Evolutionary conservation across 1,140 invertebrate genomes (phyloP).

Genomic region (Antheraea pernyi): DNA sequence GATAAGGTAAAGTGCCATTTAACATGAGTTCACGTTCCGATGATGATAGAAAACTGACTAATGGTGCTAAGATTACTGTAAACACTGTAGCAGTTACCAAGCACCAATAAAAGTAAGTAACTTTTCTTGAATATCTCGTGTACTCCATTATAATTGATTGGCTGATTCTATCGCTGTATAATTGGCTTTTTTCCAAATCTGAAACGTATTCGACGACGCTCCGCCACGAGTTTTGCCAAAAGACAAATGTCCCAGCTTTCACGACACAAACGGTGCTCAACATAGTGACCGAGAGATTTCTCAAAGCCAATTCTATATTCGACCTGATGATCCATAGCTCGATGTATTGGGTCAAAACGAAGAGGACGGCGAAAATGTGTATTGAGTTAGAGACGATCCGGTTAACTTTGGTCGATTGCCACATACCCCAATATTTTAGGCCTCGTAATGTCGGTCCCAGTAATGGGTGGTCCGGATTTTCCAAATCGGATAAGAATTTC

Average conservation of each 20-base stretch:
- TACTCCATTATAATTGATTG: constrained; percentile 42
- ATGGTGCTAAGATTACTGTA: constrained; percentile 55
- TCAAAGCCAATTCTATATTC: constrained; percentile 44
- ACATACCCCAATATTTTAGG: constrained; percentile 53
- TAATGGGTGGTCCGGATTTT: constrained; percentile 44
- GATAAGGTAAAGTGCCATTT: constrained; percentile 44
- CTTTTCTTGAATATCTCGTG: constrained; percentile 51
- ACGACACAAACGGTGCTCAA: constrained; percentile 56
- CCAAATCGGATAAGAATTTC: constrained; percentile 21
- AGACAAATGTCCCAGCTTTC: constrained; percentile 54
- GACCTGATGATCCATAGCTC: constrained; percentile 56
- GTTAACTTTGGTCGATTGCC: constrained; percentile 35
- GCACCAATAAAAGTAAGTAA: constrained; percentile 59
- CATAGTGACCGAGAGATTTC: constrained; percentile 61
- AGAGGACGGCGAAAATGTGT: constrained; percentile 45
- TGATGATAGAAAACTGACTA: constrained; percentile 43
- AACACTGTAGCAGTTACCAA: constrained; percentile 52
- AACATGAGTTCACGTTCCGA: constrained; percentile 29
- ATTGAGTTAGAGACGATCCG: constrained; percentile 38
- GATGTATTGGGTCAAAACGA: constrained; percentile 57
- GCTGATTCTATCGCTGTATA: constrained; percentile 29
- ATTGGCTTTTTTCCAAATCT: constrained; percentile 42
- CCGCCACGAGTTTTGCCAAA: constrained; percentile 54
- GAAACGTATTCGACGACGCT: constrained; percentile 49
- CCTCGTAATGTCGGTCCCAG: constrained; percentile 53